Conservation (phyloP, 2,888 invertebrate species). For the Oligia strigilis region DNA sequence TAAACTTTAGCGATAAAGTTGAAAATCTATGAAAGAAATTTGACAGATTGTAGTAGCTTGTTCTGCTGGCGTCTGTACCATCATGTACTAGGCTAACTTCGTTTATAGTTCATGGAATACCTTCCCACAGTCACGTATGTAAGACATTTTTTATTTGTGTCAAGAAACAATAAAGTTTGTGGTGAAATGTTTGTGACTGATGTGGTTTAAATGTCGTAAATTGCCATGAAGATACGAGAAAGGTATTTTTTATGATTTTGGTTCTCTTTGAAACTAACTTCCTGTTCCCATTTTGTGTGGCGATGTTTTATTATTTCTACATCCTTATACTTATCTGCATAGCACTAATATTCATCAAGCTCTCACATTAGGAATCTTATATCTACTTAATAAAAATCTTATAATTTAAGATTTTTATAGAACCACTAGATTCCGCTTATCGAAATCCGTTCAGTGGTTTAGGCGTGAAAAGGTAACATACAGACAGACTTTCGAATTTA, state of each 20-base stretch:
- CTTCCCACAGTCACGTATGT: constrained; percentile 50
- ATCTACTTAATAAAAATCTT: no score
- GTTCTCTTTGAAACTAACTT: neutral
- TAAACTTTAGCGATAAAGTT: no score
- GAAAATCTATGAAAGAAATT: no score
- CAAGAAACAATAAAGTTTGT: constrained; percentile 45
- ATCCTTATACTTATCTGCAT: neutral
- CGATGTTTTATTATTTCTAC: neutral
- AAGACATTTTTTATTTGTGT: constrained; percentile 46
- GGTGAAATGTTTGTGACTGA: constrained; percentile 48
- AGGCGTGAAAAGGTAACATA: no score
- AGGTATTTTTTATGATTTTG: neutral
- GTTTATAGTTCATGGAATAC: constrained; percentile 44
- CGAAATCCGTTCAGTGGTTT: no score
- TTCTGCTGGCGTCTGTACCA: no score
- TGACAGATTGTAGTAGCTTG: no score
- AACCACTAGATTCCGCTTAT: no score
- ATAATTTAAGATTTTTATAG: no score
- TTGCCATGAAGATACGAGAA: constrained; percentile 16
- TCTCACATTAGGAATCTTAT: neutral
- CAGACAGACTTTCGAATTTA: no score
- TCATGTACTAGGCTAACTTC: constrained; percentile 50
- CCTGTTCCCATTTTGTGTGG: neutral
- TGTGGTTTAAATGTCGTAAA: constrained; percentile 13
- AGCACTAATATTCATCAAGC: neutral